Percentiles rank a stretch among this genome's conserved stretches.
Evolutionary conservation across 2,888 invertebrate genomes (phyloP).

Genomic region (Noctua janthe): DNA sequence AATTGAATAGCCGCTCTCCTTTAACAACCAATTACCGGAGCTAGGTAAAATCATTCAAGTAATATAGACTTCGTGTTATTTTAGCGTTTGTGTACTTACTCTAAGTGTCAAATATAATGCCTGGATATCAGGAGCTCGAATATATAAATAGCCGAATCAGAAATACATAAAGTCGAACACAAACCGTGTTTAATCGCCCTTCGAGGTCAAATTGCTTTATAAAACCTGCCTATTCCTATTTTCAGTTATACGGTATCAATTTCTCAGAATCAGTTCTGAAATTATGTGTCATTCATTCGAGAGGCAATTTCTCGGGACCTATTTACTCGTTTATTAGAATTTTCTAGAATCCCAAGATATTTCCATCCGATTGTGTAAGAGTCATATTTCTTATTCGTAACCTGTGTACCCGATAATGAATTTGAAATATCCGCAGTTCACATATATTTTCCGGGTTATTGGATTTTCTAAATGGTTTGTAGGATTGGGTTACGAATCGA

Average conservation of each 20-base stretch:
- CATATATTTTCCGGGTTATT: slow-evolving; percentile 51
- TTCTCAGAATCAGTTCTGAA: slow-evolving; percentile 19
- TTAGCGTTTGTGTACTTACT: background rate
- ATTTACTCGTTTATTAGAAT: slow-evolving; percentile 30
- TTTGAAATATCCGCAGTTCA: slow-evolving; percentile 41
- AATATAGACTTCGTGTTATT: slow-evolving; percentile 12
- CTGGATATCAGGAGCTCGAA: background rate
- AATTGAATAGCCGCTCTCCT: slow-evolving; percentile 3
- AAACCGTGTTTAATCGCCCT: slow-evolving; percentile 3
- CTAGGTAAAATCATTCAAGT: slow-evolving; percentile 8
- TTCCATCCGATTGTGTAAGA: slow-evolving; percentile 23
- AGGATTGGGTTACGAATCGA: slow-evolving; percentile 20
- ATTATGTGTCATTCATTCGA: slow-evolving; percentile 25
- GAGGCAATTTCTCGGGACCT: slow-evolving; percentile 20
- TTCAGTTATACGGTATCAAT: slow-evolving; percentile 20
- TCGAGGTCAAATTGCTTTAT: slow-evolving; percentile 26
- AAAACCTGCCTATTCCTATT: slow-evolving; percentile 29
- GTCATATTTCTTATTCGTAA: slow-evolving; percentile 31
- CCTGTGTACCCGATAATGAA: slow-evolving; percentile 46
- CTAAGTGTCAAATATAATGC: slow-evolving; percentile 9
- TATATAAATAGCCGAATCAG: slow-evolving; percentile 19
- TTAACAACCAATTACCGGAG: background rate
- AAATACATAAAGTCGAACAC: slow-evolving; percentile 34
- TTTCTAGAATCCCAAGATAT: slow-evolving; percentile 24
- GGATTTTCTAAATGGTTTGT: slow-evolving; percentile 42